Evolutionary conservation across 53 echinoderm and acorn worm species (phyloP).

Genomic region (Paracentrotus lividus): DNA sequence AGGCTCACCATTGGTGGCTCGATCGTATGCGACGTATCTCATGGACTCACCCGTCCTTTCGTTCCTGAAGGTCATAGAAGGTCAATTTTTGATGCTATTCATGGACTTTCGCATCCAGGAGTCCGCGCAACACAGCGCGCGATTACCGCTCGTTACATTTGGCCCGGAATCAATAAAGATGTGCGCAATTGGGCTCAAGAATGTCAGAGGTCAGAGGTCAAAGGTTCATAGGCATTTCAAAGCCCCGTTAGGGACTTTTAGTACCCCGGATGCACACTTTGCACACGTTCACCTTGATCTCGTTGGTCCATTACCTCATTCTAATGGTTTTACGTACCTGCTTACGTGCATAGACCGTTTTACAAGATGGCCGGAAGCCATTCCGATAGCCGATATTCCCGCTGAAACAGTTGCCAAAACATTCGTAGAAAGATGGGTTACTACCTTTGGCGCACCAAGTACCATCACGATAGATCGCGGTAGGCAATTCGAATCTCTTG

Average conservation of each 20-base stretch:
- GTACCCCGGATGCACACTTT: constrained; percentile 69
- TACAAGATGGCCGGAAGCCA: constrained; percentile 79
- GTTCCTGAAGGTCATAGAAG: constrained; percentile 45
- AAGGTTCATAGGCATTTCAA: constrained; percentile 69
- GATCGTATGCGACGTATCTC: too few relatives aligned
- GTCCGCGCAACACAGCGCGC: constrained; percentile 74
- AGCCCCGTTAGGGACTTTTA: constrained; percentile 69
- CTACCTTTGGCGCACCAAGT: constrained; percentile 70
- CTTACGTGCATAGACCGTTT: too few relatives aligned
- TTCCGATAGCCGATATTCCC: constrained; percentile 75
- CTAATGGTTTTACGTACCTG: too few relatives aligned
- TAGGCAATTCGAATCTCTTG: constrained; percentile 78
- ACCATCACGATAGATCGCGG: constrained; percentile 79
- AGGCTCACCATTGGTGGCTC: too few relatives aligned
- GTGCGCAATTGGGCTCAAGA: constrained; percentile 74
- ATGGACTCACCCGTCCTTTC: constrained; percentile 49
- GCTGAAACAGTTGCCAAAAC: constrained; percentile 80
- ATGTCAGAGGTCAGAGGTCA: constrained; percentile 75
- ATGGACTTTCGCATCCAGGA: constrained; percentile 79
- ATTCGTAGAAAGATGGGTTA: constrained; percentile 69
- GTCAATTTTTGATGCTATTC: constrained; percentile 72
- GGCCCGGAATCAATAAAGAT: constrained; percentile 72
- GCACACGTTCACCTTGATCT: constrained; percentile 78
- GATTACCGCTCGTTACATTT: constrained; percentile 72
- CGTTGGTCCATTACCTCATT: too few relatives aligned